Evolutionary conservation across 1,140 invertebrate species (phyloP).

Genomic region (Pygmarrhopalites habei): DNA sequence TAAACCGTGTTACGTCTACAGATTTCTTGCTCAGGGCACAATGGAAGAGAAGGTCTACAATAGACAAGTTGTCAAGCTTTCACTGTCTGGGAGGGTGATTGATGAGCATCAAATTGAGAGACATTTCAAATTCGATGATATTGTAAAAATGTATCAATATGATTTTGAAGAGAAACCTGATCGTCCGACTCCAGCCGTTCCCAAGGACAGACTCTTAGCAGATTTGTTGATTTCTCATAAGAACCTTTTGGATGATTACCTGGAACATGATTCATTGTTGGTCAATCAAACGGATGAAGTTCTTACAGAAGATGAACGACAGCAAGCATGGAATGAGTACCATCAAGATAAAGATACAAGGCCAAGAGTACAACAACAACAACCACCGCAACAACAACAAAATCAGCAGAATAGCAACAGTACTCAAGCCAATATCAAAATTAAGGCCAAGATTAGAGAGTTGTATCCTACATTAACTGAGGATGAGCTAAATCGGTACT

Average conservation of each 20-base stretch:
- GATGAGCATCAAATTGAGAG: slow-evolving; percentile 95
- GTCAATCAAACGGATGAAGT: slow-evolving; percentile 87
- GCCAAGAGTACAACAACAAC: no score
- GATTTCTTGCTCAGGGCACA: slow-evolving; percentile 55
- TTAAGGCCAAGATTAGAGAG: no score
- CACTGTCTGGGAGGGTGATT: slow-evolving; percentile 85
- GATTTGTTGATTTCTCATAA: slow-evolving; percentile 70
- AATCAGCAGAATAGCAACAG: no score
- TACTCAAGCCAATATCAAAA: no score
- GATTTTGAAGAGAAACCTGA: slow-evolving; percentile 54
- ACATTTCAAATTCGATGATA: slow-evolving; percentile 82
- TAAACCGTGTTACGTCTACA: slow-evolving; percentile 45
- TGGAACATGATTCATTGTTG: slow-evolving; percentile 89
- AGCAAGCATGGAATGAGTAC: slow-evolving; percentile 89
- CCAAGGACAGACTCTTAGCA: slow-evolving; percentile 75
- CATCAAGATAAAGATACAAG: slow-evolving; percentile 50
- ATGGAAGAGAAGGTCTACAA: slow-evolving; percentile 99
- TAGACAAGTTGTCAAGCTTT: slow-evolving; percentile 89
- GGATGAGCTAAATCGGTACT: no score
- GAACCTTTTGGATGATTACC: slow-evolving; percentile 66
- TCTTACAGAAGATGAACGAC: slow-evolving; percentile 81
- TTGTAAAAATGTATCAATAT: slow-evolving; percentile 81
- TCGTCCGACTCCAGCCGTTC: slow-evolving; percentile 53
- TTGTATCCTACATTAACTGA: no score
- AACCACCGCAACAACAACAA: no score